Evolutionary conservation across 2,797 vertebrate species (phyloP).

Genomic region (Lepus oiostolus): DNA sequence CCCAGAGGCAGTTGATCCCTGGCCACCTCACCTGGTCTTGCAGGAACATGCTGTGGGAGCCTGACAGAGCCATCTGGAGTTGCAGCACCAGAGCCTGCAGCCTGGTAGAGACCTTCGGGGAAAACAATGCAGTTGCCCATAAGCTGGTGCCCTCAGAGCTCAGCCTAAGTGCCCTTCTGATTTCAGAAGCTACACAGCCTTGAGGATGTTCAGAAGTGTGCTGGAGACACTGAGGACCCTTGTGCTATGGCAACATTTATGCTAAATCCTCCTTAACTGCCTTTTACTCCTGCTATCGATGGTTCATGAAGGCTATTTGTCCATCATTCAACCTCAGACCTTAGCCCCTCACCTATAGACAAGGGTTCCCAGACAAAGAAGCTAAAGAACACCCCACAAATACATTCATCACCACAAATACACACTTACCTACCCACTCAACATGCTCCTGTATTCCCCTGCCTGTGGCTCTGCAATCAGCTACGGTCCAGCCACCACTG

Average conservation of each 20-base stretch:
- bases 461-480: neutral
- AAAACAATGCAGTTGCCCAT: neutral
- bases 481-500: neutral
- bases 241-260: neutral
- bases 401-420: neutral
- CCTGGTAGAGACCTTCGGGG: neutral
- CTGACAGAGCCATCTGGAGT: too few species aligned
- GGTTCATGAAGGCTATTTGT: neutral
- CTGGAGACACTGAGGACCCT: neutral
- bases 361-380: neutral
- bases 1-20: neutral
- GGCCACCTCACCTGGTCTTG: neutral
- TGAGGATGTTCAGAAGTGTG: neutral
- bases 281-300: neutral
- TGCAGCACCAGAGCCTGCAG: neutral
- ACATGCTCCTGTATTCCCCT: neutral
- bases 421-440: neutral
- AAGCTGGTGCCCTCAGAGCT: neutral
- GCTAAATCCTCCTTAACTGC: neutral
- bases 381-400: neutral
- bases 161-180: neutral
- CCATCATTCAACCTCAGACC: neutral
- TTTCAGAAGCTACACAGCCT: neutral
- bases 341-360: neutral
- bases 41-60: neutral